phyloP scores from a whole-genome alignment of 1,140 invertebrate genomes.

The Nasonia vitripennis region DNA sequence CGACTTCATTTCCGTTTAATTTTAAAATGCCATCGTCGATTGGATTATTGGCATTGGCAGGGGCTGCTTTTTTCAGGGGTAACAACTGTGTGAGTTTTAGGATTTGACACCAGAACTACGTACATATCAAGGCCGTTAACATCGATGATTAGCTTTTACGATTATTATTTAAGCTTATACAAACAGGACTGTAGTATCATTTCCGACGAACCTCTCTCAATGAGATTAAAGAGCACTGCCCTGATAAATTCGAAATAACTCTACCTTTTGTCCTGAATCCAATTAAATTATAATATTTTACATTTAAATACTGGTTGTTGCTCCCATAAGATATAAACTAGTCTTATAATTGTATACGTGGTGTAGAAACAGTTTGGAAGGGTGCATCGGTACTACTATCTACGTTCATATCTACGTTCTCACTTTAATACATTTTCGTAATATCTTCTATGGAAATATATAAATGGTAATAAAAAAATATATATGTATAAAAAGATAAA shows the following conservation, averaged over 20 bases:
- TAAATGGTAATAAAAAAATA: slow-evolving; percentile 5
- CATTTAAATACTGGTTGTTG: slow-evolving; percentile 64
- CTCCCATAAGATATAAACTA: slow-evolving; percentile 67
- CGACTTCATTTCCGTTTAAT: not conserved
- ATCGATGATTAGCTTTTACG: not conserved
- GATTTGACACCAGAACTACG: not conserved
- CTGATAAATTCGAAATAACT: not conserved
- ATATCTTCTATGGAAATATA: slow-evolving; percentile 9
- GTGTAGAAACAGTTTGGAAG: slow-evolving; percentile 35
- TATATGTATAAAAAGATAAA: slow-evolving; percentile 50
- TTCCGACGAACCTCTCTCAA: not conserved
- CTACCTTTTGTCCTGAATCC: too few relatives aligned
- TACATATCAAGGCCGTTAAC: not conserved
- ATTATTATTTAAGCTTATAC: not conserved
- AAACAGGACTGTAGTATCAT: not conserved
- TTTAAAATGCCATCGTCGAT: not conserved
- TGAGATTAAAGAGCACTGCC: not conserved
- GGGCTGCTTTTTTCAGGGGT: not conserved
- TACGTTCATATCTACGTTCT: slow-evolving; percentile 60
- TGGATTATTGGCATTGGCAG: not conserved
- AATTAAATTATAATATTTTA: not conserved
- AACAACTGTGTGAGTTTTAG: not conserved
- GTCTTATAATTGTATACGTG: slow-evolving; percentile 58
- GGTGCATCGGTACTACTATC: slow-evolving; percentile 66
- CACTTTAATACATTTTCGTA: slow-evolving; percentile 41